Evolutionary conservation across 2,113 vertebrate species (phyloP), one percentile per base, ranked within the genome.

Genomic region (Orientallactaga bullata): DNA sequence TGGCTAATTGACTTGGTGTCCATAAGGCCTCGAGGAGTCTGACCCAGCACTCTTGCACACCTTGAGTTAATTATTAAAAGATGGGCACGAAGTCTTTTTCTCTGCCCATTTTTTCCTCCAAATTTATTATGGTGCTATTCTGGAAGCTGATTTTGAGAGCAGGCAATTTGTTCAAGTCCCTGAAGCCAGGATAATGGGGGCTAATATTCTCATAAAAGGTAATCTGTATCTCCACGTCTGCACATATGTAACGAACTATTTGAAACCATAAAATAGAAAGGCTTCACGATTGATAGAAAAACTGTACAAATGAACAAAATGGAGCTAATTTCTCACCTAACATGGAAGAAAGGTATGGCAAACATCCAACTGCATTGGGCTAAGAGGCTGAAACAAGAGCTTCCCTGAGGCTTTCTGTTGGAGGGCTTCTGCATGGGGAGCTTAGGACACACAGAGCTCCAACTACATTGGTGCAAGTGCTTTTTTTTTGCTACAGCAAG

Each of bases 141-240:
- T 79, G 32, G 65, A 85, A 93, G 93, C 13, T 82, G 47, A 73
- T 65, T 89, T 82, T 94, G 26, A 79, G 21, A 83, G 60, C 47
- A 66, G 72, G 26, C 6, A 91, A 89, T 89, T 95, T 84, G 32
- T 84, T 84, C 60, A 91, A 20, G 51, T 94, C 76, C 88, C 84
- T 76, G 68, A 85, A 89, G 79, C n/a, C 69, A 88, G 37, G 74
- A 91, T 58, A 80, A 81, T 86, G 76, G 16, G 24, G 39, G 42
- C 69, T 89, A 94, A 91, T 86, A 17, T 80, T 78, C 85, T 93
- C 55, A 23, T 77, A 94, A 91, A 94, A 86, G 24, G 28, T 18
- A 32, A 94, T 47, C 66, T 66, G 9, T 69, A 58, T 35, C 73
- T 94, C 39, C 18, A 89, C 60, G 89, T 91, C 71, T 74, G 3